Conservation (phyloP, 2,888 invertebrate genomes). For the Drosophila kokeensis region DNA sequence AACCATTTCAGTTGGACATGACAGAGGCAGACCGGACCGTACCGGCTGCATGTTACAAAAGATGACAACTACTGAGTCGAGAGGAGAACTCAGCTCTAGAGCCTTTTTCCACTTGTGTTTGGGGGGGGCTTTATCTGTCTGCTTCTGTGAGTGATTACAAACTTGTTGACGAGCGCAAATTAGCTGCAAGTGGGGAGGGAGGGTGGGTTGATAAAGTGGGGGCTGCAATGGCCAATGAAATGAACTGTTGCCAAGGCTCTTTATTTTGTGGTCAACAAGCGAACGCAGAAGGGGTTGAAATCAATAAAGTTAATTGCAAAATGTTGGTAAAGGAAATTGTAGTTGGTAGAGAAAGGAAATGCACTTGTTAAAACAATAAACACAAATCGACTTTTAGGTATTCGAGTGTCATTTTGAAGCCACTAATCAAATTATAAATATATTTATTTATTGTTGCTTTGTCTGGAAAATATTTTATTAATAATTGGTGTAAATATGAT, state of each 20-base stretch:
- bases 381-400: neutral
- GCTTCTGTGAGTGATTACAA: slow-evolving; percentile 62
- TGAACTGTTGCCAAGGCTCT: slow-evolving; percentile 32
- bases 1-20: slow-evolving; percentile 46
- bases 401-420: neutral
- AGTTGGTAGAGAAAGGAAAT: neutral
- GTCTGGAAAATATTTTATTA: neutral
- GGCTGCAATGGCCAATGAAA: slow-evolving; percentile 1
- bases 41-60: slow-evolving; percentile 40
- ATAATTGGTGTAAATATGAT: neutral
- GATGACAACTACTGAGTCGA: slow-evolving; percentile 43
- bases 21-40: slow-evolving; percentile 35
- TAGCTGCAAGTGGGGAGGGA: slow-evolving; percentile 36
- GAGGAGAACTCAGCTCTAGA: slow-evolving; percentile 20
- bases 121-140: slow-evolving; percentile 25
- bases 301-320: slow-evolving; percentile 20
- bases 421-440: neutral
- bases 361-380: neutral
- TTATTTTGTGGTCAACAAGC: slow-evolving; percentile 25
- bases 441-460: neutral
- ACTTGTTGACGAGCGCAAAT: slow-evolving; percentile 66
- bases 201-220: neutral
- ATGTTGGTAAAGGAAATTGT: neutral
- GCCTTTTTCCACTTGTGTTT: slow-evolving; percentile 1
- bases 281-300: slow-evolving; percentile 18